phyloP scores from a whole-genome alignment of 1,140 invertebrate species.

The Aphidius gifuensis region DNA sequence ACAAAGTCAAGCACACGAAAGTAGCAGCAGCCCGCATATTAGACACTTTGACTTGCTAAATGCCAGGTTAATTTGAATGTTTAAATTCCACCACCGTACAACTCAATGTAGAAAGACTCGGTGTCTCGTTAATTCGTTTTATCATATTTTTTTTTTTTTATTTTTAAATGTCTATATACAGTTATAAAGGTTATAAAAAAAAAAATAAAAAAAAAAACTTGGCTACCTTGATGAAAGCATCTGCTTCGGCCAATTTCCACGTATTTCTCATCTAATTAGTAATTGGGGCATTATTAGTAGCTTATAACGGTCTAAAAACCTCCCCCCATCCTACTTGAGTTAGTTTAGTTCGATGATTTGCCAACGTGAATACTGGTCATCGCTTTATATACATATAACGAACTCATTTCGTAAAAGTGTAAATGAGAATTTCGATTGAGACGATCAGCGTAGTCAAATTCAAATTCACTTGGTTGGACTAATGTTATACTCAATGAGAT shows the following conservation, averaged over 20 bases:
- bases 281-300: constrained; percentile 29
- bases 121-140: constrained; percentile 44
- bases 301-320: not conserved
- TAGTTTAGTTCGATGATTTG: constrained; percentile 5
- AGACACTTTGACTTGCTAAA: constrained; percentile 51
- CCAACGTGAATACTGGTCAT: not conserved
- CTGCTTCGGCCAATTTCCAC: constrained; percentile 20
- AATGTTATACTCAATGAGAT: constrained; percentile 20
- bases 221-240: not conserved
- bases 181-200: not conserved
- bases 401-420: constrained; percentile 11
- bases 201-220: not conserved
- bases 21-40: constrained; percentile 34
- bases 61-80: constrained; percentile 51
- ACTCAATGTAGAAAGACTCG: constrained; percentile 50
- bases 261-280: constrained; percentile 25
- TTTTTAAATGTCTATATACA: not conserved
- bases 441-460: constrained; percentile 9
- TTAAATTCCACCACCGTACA: constrained; percentile 48
- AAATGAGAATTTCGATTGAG: constrained; percentile 26
- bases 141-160: constrained; percentile 21
- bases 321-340: not conserved
- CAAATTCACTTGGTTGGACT: not conserved
- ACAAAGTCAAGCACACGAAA: constrained; percentile 29
- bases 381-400: not conserved